These are phyloP conservation scores for Diorhabda sublineata DNA, from an alignment of 1,140 invertebrate genomes.

Conservation along the genomic window DNA sequence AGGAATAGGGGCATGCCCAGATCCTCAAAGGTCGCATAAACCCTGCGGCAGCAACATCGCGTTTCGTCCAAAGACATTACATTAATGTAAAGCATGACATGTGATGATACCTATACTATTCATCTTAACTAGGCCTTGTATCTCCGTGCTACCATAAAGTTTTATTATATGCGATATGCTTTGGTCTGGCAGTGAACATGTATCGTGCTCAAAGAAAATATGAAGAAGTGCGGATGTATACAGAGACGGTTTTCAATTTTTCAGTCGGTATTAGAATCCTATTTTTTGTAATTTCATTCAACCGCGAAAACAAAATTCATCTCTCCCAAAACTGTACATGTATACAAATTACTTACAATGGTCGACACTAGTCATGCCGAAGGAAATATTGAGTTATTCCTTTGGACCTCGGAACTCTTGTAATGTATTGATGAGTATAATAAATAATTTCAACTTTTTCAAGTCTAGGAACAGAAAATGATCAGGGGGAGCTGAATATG, in stretches of 20 bases:
- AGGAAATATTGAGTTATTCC: too few relatives aligned
- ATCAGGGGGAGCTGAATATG: too few relatives aligned
- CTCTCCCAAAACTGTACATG: not conserved
- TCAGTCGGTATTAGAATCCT: not conserved
- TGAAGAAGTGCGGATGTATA: not conserved
- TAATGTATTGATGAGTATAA: too few relatives aligned
- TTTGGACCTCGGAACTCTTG: too few relatives aligned
- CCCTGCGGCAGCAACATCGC: slow-evolving; percentile 1
- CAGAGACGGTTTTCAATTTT: not conserved
- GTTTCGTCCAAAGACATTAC: slow-evolving; percentile 28
- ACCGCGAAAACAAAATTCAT: not conserved
- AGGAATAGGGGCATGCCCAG: slow-evolving; percentile 1
- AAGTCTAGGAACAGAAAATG: not conserved
- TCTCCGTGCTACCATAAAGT: slow-evolving; percentile 30
- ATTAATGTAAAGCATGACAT: slow-evolving; percentile 32
- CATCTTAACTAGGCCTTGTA: slow-evolving; percentile 30
- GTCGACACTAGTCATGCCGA: too few relatives aligned
- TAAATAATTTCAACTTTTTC: too few relatives aligned
- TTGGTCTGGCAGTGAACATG: not conserved
- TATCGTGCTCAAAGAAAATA: slow-evolving; percentile 1
- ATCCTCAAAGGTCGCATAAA: slow-evolving; percentile 13
- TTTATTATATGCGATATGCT: slow-evolving; percentile 24
- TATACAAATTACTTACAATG: not conserved
- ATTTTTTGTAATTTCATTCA: not conserved
- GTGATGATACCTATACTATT: slow-evolving; percentile 27